Conservation (phyloP, 2,797 vertebrate genomes). For the Lophotriccus pileatus region DNA sequence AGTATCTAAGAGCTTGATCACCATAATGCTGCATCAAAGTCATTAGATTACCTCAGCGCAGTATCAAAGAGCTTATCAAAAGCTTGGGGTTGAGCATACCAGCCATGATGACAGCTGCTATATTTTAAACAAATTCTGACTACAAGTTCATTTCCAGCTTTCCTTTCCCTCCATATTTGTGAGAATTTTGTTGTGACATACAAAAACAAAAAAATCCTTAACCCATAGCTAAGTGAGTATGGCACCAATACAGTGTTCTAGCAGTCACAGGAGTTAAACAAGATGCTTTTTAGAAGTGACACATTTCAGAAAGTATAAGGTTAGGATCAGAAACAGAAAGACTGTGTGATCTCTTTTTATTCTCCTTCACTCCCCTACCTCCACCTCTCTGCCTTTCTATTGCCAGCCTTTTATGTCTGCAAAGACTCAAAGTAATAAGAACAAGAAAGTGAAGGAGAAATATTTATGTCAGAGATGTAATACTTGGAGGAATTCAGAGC, state of each 20-base stretch:
- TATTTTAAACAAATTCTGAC: constrained; percentile 63
- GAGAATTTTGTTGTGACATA: constrained; percentile 63
- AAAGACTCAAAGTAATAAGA: neutral
- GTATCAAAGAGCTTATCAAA: constrained; percentile 67
- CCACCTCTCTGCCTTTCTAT: neutral
- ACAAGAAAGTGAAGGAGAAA: neutral
- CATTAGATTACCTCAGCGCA: constrained; percentile 31
- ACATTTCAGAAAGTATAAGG: constrained; percentile 52
- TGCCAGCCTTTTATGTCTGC: neutral
- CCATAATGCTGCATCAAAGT: constrained; percentile 46
- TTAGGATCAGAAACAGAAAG: constrained; percentile 20
- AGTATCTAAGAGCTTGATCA: constrained; percentile 44
- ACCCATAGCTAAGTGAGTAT: neutral
- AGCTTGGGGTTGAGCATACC: neutral
- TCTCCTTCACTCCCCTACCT: neutral
- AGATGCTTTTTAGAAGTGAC: constrained; percentile 55
- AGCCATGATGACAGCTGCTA: constrained; percentile 59
- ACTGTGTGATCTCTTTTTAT: constrained; percentile 1
- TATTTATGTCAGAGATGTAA: constrained; percentile 45
- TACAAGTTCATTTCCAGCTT: constrained; percentile 67
- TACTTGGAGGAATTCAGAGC: constrained; percentile 15
- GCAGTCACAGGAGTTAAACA: constrained; percentile 37
- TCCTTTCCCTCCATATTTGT: constrained; percentile 61
- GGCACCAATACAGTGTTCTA: constrained; percentile 25
- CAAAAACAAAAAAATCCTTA: neutral